Evolutionary conservation across 2,113 vertebrate species (phyloP).

Genomic region (Malurus elegans): DNA sequence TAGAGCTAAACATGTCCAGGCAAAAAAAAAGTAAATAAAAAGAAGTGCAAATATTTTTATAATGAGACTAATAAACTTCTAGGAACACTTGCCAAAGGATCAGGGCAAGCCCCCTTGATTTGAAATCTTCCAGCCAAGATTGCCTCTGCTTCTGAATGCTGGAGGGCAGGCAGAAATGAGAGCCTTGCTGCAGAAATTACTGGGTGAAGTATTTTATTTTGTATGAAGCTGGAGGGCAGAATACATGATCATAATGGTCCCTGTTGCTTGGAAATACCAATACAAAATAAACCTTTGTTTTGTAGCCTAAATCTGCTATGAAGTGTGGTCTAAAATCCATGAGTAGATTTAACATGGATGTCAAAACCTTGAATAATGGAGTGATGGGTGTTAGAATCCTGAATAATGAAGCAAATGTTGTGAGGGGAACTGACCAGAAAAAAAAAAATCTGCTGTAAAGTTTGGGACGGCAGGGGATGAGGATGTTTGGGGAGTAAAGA

Average conservation of each 20-base stretch:
- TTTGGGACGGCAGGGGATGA: not conserved
- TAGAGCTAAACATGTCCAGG: not conserved
- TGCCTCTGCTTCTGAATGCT: not conserved
- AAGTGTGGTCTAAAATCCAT: not conserved
- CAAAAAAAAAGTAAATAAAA: not conserved
- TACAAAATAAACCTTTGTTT: not conserved
- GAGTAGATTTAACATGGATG: not conserved
- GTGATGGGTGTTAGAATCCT: not conserved
- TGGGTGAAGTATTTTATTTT: not conserved
- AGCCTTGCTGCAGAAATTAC: not conserved
- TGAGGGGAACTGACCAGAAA: not conserved
- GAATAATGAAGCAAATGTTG: not conserved
- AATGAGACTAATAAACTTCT: not conserved
- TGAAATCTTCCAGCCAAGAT: not conserved
- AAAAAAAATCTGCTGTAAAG: not conserved
- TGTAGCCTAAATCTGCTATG: not conserved
- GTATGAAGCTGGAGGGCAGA: not conserved
- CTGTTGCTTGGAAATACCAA: not conserved
- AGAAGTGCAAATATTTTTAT: not conserved
- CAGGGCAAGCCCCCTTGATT: not conserved
- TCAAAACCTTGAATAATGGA: not conserved
- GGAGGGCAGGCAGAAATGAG: not conserved
- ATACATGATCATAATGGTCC: fast-evolving
- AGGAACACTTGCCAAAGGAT: not conserved
- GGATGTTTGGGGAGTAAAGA: not conserved